A percentile compares a stretch with the other conserved stretches of the same genome.
These are phyloP conservation scores for Brachypteracias leptosomus DNA, from an alignment of 2,113 vertebrate species.

Conservation along the genomic window DNA sequence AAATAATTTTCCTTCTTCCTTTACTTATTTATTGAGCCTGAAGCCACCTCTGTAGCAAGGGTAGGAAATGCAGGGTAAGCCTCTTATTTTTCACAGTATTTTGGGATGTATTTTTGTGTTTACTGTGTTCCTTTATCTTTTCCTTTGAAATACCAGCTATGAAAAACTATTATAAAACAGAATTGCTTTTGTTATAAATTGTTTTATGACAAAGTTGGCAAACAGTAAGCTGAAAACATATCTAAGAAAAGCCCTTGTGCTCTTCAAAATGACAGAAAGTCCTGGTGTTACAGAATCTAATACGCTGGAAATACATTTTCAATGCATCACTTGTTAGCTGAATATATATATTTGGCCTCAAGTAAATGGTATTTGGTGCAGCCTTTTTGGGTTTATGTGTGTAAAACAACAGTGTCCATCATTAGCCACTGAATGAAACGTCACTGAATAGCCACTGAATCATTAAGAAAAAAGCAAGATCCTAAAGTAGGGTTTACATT, in stretches of 20 bases:
- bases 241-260: background rate
- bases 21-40: background rate
- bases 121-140: constrained; percentile 25
- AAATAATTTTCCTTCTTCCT: constrained; percentile 19
- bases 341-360: background rate
- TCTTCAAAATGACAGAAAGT: constrained; percentile 23
- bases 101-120: constrained; percentile 25
- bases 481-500: background rate
- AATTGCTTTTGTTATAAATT: constrained; percentile 33
- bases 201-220: constrained; percentile 15
- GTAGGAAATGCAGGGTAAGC: background rate
- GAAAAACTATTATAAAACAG: constrained; percentile 33
- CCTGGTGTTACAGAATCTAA: background rate
- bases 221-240: background rate
- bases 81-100: constrained; percentile 43
- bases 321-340: background rate
- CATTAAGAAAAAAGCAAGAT: background rate
- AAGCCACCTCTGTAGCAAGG: background rate
- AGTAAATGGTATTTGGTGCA: background rate
- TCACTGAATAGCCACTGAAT: background rate
- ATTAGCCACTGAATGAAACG: background rate
- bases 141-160: background rate
- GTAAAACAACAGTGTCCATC: background rate
- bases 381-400: background rate
- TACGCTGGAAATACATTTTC: constrained; percentile 2